phyloP scores from a whole-genome alignment of 2,888 invertebrate genomes.

The Geophilus truncorum region DNA sequence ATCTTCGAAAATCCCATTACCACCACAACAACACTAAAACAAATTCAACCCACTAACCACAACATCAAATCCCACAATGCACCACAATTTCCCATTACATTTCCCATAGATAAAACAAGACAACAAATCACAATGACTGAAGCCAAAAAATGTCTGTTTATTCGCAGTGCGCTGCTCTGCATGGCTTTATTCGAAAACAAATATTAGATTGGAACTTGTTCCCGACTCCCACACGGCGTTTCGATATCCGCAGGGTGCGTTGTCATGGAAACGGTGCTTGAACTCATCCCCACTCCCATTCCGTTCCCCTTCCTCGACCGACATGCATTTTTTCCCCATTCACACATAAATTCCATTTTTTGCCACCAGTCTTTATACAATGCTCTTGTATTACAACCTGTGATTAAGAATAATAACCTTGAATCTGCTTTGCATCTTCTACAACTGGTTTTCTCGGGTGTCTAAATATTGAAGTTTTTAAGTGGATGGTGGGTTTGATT shows the following conservation, averaged over 20 bases:
- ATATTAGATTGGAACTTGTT: background rate
- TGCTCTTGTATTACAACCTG: background rate
- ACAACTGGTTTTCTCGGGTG: background rate
- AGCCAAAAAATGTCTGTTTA: background rate
- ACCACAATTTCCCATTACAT: no score
- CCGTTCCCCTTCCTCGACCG: background rate
- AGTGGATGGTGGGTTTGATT: no score
- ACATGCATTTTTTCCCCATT: background rate
- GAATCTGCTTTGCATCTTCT: background rate
- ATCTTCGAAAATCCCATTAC: no score
- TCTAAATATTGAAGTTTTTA: no score
- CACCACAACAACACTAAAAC: no score
- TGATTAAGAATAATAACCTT: slow-evolving; percentile 10
- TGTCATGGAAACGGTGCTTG: background rate
- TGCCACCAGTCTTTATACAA: background rate
- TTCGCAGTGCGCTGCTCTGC: background rate
- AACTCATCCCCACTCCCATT: background rate
- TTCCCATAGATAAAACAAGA: no score
- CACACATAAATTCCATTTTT: background rate
- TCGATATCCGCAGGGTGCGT: background rate
- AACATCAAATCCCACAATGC: no score
- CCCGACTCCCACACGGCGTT: background rate
- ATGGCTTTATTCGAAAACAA: background rate
- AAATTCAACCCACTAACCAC: no score
- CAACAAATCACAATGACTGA: background rate